A percentile compares a stretch with the other conserved stretches of the same genome.
Conservation (phyloP, 1,140 invertebrate genomes). For the Tetragnatha versicolor region DNA sequence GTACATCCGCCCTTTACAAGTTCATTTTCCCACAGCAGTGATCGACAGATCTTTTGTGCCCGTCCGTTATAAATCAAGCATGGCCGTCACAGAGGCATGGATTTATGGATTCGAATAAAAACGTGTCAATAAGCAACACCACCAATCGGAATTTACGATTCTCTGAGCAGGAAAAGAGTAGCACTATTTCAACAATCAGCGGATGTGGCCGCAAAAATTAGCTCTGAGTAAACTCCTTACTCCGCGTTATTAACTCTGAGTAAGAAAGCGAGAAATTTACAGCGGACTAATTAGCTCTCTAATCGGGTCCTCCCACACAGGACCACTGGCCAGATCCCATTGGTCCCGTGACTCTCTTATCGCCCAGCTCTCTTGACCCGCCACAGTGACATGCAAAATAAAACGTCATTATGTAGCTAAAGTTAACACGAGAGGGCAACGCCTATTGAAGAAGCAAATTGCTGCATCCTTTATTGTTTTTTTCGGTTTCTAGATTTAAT, state of each 20-base stretch:
- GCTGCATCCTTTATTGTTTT: conserved; percentile 39
- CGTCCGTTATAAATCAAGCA: too few species aligned
- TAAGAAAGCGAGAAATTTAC: conserved; percentile 24
- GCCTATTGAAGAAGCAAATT: conserved; percentile 41
- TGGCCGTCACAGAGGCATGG: too few species aligned
- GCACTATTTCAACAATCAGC: conserved; percentile 14
- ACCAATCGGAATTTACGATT: neutral
- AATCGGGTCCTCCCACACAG: conserved; percentile 17
- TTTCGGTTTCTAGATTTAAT: conserved; percentile 53
- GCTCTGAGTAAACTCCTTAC: too few species aligned
- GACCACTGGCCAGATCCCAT: conserved; percentile 31
- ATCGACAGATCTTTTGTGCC: too few species aligned
- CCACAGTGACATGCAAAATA: conserved; percentile 25
- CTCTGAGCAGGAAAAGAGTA: neutral
- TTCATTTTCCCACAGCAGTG: too few species aligned
- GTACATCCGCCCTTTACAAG: too few species aligned
- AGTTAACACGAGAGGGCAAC: conserved; percentile 42
- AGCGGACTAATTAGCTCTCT: conserved; percentile 11
- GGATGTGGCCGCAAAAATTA: neutral
- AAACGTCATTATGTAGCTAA: conserved; percentile 47
- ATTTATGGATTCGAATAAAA: too few species aligned
- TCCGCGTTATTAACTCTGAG: neutral
- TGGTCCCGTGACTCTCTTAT: conserved; percentile 32
- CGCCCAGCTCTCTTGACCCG: too few species aligned
- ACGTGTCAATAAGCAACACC: too few species aligned